Percentiles rank a stretch among this genome's conserved stretches.
Conservation (phyloP, 2,797 vertebrate genomes). For the Erpetoichthys calabaricus region DNA sequence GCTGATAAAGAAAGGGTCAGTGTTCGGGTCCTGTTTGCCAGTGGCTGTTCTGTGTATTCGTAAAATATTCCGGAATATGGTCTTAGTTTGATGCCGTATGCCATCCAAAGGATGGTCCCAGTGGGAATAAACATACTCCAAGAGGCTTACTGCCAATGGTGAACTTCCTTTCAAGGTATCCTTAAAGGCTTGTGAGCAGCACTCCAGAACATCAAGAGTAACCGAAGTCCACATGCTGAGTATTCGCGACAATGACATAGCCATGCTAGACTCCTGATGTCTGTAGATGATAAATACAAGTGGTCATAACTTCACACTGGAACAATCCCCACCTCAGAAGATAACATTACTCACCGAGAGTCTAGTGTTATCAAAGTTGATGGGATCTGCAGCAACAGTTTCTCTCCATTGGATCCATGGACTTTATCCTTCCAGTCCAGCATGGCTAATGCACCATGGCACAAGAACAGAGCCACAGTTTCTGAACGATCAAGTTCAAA, state of each 20-base stretch:
- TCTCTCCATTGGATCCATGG: constrained; percentile 50
- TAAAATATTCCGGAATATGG: constrained; percentile 76
- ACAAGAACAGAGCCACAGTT: constrained; percentile 63
- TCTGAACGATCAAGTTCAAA: constrained; percentile 33
- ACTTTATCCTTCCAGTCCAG: constrained; percentile 62
- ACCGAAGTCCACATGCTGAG: constrained; percentile 74
- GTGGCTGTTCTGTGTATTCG: constrained; percentile 49
- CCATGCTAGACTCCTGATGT: constrained; percentile 73
- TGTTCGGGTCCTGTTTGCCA: constrained; percentile 11
- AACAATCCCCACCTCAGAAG: neutral
- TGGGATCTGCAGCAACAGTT: constrained; percentile 58
- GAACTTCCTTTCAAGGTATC: constrained; percentile 54
- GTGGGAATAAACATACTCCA: constrained; percentile 80
- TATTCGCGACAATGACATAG: constrained; percentile 70
- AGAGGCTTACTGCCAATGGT: constrained; percentile 39
- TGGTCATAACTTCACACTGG: neutral
- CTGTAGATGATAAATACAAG: constrained; percentile 35
- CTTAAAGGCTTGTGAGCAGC: constrained; percentile 41
- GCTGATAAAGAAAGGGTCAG: constrained; percentile 54
- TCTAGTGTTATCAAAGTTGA: constrained; percentile 61
- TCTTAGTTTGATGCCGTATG: constrained; percentile 75
- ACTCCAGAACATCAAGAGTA: constrained; percentile 56
- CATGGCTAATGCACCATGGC: constrained; percentile 85
- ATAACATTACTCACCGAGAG: constrained; percentile 48
- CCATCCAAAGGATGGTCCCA: constrained; percentile 92